Evolutionary conservation across 2,797 vertebrate genomes (phyloP).

Genomic region (Sebastes aleutianus): DNA sequence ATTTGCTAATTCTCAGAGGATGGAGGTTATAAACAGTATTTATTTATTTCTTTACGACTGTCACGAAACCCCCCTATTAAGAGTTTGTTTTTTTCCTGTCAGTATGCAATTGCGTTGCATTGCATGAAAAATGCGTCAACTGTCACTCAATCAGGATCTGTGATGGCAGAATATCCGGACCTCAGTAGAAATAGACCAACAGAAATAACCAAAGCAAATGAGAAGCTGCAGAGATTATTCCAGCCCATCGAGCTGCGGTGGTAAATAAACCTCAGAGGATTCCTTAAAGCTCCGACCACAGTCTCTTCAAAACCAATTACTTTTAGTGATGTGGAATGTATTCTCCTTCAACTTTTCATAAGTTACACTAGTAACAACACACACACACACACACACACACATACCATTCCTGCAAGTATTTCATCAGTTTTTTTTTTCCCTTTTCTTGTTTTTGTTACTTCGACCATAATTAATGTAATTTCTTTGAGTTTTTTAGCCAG

Average conservation of each 20-base stretch:
- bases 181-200: background rate
- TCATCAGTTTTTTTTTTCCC: background rate
- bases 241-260: background rate
- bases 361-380: background rate
- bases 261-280: constrained; percentile 12
- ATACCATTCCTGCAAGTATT: background rate
- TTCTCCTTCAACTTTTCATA: background rate
- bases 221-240: constrained; percentile 41
- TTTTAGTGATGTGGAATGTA: background rate
- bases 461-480: background rate
- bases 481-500: background rate
- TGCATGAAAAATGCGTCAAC: background rate
- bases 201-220: constrained; percentile 33
- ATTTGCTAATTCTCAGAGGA: constrained; percentile 33
- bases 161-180: constrained; percentile 3
- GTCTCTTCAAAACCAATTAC: constrained; percentile 22
- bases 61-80: constrained; percentile 1
- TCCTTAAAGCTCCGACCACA: background rate
- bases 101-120: background rate
- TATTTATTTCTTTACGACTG: background rate
- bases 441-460: background rate
- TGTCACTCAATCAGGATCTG: constrained; percentile 50
- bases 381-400: background rate
- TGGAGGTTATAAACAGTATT: background rate
- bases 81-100: background rate